Conservation (phyloP, 2,888 invertebrate genomes). For the Theristus sp. region DNA sequence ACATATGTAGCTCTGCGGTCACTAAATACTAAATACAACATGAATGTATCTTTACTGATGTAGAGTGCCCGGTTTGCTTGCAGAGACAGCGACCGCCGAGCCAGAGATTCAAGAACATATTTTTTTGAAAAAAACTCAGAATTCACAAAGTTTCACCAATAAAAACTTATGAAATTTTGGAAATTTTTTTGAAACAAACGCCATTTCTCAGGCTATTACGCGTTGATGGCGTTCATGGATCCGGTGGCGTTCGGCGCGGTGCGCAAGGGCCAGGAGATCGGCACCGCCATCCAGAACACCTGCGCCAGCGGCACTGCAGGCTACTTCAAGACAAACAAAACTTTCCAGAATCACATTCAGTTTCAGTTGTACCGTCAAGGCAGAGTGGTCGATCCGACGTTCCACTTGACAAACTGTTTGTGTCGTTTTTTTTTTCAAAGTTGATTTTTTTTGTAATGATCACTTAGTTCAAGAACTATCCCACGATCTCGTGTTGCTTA, state of each 20-base stretch:
- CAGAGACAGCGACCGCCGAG: too few species aligned
- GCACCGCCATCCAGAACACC: conserved; percentile 11
- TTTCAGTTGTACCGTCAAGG: conserved; percentile 17
- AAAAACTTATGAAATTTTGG: too few species aligned
- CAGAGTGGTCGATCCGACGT: conserved; percentile 21
- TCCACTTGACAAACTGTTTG: conserved; percentile 23
- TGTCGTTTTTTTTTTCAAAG: neutral
- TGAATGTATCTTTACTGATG: too few species aligned
- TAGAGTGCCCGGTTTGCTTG: too few species aligned
- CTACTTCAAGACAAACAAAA: neutral
- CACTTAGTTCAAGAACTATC: neutral
- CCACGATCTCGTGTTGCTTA: too few species aligned
- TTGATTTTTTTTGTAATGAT: neutral
- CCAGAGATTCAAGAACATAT: too few species aligned
- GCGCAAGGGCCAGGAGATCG: conserved; percentile 16
- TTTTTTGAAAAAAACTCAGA: too few species aligned
- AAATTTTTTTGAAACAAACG: too few species aligned
- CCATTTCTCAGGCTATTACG: conserved; percentile 18
- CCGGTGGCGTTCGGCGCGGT: conserved; percentile 21
- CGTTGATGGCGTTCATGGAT: conserved; percentile 20
- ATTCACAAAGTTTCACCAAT: too few species aligned
- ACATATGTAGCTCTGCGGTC: too few species aligned
- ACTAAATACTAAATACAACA: too few species aligned
- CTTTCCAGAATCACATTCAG: conserved; percentile 3
- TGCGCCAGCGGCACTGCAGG: neutral